phyloP scores from a whole-genome alignment of 2,888 invertebrate species.

The Panzeria rudis region DNA sequence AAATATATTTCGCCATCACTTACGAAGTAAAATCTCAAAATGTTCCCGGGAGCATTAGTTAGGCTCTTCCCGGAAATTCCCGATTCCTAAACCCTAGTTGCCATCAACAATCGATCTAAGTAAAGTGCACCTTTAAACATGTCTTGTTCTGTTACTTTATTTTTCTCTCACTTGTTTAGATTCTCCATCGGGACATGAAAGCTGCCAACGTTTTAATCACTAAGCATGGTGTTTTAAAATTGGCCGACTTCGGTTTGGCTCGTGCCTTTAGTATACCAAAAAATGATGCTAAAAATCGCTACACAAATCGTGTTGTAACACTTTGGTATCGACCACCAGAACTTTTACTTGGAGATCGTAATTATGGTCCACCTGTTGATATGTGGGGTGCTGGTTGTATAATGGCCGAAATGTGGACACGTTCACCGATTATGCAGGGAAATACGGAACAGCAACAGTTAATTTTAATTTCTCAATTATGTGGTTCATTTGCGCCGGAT shows the following conservation, averaged over 20 bases:
- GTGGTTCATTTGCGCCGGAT: slow-evolving; percentile 96
- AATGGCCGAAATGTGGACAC: slow-evolving; percentile 99
- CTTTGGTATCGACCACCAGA: slow-evolving; percentile 94
- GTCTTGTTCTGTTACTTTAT: neutral
- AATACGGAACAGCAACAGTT: slow-evolving; percentile 98
- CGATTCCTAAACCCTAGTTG: too few species aligned
- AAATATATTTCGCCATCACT: too few species aligned
- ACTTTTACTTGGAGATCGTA: slow-evolving; percentile 89
- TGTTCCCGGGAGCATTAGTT: too few species aligned
- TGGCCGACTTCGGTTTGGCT: slow-evolving; percentile 99
- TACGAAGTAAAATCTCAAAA: too few species aligned
- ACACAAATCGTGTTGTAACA: slow-evolving; percentile 99
- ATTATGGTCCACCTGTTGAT: slow-evolving; percentile 98
- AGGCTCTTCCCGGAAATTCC: too few species aligned
- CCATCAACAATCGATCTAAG: too few species aligned
- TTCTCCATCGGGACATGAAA: slow-evolving; percentile 98
- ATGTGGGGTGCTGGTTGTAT: slow-evolving; percentile 99
- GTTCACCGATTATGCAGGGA: slow-evolving; percentile 97
- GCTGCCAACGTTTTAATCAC: slow-evolving; percentile 99
- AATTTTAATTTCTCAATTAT: slow-evolving; percentile 96
- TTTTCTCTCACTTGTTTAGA: slow-evolving; percentile 82
- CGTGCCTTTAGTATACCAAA: slow-evolving; percentile 95
- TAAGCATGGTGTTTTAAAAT: slow-evolving; percentile 95
- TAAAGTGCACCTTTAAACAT: too few species aligned
- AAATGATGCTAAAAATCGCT: slow-evolving; percentile 93